phyloP scores from a whole-genome alignment of 2,888 invertebrate genomes.

The Meghimatium bilineatum region DNA sequence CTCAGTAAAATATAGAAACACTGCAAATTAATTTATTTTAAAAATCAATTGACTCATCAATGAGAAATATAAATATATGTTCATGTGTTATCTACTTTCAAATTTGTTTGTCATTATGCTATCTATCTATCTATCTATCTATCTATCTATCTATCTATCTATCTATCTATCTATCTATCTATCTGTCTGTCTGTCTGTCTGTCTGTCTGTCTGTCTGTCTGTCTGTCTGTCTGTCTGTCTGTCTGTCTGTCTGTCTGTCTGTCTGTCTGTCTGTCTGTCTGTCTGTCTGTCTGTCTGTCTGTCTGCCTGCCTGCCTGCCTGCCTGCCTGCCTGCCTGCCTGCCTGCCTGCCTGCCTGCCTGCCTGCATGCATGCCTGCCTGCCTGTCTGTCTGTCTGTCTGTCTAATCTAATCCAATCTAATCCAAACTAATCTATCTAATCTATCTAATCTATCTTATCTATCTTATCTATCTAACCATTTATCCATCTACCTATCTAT shows the following conservation, averaged over 20 bases:
- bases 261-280: slow-evolving; percentile 12
- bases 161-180: slow-evolving; percentile 23
- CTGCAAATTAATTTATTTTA: too few species aligned
- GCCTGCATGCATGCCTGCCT: not conserved
- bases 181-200: slow-evolving; percentile 15
- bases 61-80: too few species aligned
- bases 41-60: too few species aligned
- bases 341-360: not conserved
- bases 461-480: slow-evolving; percentile 13
- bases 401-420: too few species aligned
- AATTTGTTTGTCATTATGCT: too few species aligned
- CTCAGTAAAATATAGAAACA: too few species aligned
- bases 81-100: not conserved
- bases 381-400: not conserved
- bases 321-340: not conserved
- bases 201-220: slow-evolving; percentile 12
- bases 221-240: slow-evolving; percentile 12
- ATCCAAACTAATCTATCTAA: not conserved
- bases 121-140: slow-evolving; percentile 8
- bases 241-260: slow-evolving; percentile 12
- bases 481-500: slow-evolving; percentile 11
- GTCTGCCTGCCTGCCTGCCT: not conserved
- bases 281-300: slow-evolving; percentile 12
- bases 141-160: slow-evolving; percentile 23
- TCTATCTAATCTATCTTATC: slow-evolving; percentile 16